Conservation (phyloP, 2,888 invertebrate species). For the Parapristionchus giblindavisi region DNA sequence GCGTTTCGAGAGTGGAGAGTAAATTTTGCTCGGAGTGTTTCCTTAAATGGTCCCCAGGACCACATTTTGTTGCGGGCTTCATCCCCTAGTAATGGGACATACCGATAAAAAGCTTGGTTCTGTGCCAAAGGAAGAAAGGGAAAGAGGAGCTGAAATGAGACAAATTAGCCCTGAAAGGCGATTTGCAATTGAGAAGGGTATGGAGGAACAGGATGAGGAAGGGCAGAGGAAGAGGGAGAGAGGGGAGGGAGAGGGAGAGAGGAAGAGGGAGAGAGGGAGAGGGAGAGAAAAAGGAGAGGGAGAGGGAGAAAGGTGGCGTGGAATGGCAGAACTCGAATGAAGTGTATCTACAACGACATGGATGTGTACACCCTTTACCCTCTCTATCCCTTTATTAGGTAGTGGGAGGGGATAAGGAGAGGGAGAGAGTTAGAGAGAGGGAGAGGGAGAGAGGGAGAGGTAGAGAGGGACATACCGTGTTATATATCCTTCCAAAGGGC, state of each 20-base stretch:
- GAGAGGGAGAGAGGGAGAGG: too few relatives aligned
- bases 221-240: neutral
- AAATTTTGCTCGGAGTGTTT: too few relatives aligned
- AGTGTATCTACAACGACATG: too few relatives aligned
- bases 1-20: too few relatives aligned
- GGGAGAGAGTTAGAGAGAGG: too few relatives aligned
- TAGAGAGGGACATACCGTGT: too few relatives aligned
- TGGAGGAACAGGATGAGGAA: too few relatives aligned
- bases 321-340: slow-evolving; percentile 32
- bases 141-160: neutral
- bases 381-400: too few relatives aligned
- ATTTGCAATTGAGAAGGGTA: neutral
- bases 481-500: too few relatives aligned
- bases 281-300: neutral
- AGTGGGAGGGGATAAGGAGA: too few relatives aligned
- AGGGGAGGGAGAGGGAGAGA: neutral
- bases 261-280: neutral
- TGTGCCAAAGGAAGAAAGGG: neutral
- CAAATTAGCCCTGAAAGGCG: neutral
- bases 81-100: neutral
- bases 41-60: too few relatives aligned
- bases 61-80: neutral
- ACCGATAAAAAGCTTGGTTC: neutral
- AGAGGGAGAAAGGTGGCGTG: slow-evolving; percentile 17
- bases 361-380: too few relatives aligned